These are phyloP conservation scores for Dynastes maya DNA, from an alignment of 2,888 invertebrate species.

Conservation along the genomic window DNA sequence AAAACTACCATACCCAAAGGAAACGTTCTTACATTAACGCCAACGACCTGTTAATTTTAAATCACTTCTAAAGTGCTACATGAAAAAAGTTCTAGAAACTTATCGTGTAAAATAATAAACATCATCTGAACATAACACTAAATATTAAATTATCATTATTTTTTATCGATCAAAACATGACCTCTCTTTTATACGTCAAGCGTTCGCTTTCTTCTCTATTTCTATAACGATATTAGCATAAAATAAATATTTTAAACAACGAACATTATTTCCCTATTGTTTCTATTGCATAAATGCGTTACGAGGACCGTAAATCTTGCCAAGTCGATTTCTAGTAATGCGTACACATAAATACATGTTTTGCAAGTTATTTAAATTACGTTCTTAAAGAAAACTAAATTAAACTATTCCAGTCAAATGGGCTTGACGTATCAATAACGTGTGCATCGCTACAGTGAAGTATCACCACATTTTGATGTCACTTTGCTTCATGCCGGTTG, in stretches of 20 bases:
- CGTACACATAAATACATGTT: slow-evolving; percentile 15
- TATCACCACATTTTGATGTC: slow-evolving; percentile 29
- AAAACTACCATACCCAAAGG: not conserved
- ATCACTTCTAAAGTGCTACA: not conserved
- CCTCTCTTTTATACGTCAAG: not conserved
- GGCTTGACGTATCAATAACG: slow-evolving; percentile 12
- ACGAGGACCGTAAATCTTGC: slow-evolving; percentile 4
- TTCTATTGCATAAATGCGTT: slow-evolving; percentile 2
- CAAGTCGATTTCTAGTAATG: not conserved
- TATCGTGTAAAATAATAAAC: slow-evolving; percentile 5
- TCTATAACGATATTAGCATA: slow-evolving; percentile 5
- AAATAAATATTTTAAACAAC: slow-evolving; percentile 4
- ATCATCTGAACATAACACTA: not conserved
- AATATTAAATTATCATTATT: slow-evolving; percentile 7
- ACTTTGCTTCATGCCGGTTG: not conserved
- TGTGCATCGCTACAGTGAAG: slow-evolving; percentile 21
- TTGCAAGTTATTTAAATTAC: slow-evolving; percentile 35
- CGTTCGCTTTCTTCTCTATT: not conserved
- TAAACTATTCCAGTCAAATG: slow-evolving; percentile 17
- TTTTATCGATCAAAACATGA: not conserved
- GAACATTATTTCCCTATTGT: not conserved
- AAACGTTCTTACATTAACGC: not conserved
- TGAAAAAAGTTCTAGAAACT: not conserved
- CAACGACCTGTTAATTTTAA: slow-evolving; percentile 9
- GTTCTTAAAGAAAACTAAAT: slow-evolving; percentile 16